These are phyloP conservation scores for Euphydryas editha DNA, from an alignment of 2,888 invertebrate genomes.

Conservation along the genomic window DNA sequence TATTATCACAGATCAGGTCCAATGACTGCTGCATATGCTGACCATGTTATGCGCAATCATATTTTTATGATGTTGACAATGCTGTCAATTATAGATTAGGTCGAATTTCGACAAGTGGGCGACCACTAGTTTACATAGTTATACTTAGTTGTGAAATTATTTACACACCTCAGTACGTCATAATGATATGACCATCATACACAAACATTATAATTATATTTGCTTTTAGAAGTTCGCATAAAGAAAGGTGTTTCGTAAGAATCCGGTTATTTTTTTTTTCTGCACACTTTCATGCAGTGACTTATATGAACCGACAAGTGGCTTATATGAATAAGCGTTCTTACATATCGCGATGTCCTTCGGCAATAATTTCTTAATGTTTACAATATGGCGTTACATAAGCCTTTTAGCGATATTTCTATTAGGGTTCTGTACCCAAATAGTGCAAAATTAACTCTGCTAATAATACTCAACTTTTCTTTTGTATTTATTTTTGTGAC, in stretches of 20 bases:
- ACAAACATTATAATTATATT: neutral
- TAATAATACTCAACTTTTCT: too few relatives aligned
- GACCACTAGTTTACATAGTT: slow-evolving; percentile 4
- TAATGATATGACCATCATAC: slow-evolving; percentile 4
- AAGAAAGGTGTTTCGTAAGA: slow-evolving; percentile 27
- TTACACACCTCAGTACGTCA: slow-evolving; percentile 3
- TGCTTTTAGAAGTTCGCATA: slow-evolving; percentile 7
- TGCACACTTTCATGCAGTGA: slow-evolving; percentile 22
- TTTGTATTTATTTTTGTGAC: neutral
- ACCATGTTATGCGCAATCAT: too few relatives aligned
- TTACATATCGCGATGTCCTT: slow-evolving; percentile 4
- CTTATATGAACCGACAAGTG: slow-evolving; percentile 3
- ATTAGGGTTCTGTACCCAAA: neutral
- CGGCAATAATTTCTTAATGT: slow-evolving; percentile 22
- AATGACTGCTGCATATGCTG: too few relatives aligned
- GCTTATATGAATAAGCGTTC: slow-evolving; percentile 1
- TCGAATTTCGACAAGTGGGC: too few relatives aligned
- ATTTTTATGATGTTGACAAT: too few relatives aligned
- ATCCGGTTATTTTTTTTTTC: slow-evolving; percentile 21
- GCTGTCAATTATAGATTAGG: too few relatives aligned
- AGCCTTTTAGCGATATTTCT: slow-evolving; percentile 6
- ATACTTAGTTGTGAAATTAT: slow-evolving; percentile 20
- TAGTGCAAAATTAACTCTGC: neutral
- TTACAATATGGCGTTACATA: slow-evolving; percentile 8
- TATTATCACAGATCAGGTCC: too few relatives aligned